phyloP scores from a whole-genome alignment of 2,888 invertebrate genomes.

The Euzetes globulus region DNA sequence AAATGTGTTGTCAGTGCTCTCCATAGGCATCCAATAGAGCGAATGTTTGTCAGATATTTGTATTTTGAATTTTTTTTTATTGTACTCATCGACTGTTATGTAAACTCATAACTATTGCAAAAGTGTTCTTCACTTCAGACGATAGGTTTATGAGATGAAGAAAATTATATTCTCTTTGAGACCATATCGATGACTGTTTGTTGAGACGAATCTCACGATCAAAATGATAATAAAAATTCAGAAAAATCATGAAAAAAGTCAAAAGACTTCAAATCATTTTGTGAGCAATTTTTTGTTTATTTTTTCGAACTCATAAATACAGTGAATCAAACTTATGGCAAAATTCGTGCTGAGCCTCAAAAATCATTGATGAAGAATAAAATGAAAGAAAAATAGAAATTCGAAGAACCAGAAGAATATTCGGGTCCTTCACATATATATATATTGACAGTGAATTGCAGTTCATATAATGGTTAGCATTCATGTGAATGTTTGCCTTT shows the following conservation, averaged over 20 bases:
- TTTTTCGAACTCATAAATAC: neutral
- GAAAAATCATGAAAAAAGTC: too few relatives aligned
- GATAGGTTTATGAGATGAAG: neutral
- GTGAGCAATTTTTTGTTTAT: too few relatives aligned
- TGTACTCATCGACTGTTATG: neutral
- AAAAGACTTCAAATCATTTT: too few relatives aligned
- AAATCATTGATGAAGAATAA: neutral
- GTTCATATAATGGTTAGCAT: neutral
- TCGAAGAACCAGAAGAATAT: neutral
- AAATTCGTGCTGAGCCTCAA: conserved; percentile 1
- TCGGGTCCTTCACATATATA: neutral
- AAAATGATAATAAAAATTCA: too few relatives aligned
- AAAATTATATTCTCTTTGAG: neutral
- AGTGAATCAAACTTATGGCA: neutral
- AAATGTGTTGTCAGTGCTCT: neutral
- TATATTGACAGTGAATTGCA: neutral
- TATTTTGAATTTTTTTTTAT: neutral
- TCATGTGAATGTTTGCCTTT: neutral
- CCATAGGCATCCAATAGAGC: neutral
- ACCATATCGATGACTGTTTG: neutral
- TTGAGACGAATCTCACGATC: too few relatives aligned
- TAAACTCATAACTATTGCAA: conserved; percentile 8
- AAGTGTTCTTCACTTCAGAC: neutral
- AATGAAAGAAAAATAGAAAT: neutral
- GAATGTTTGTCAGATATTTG: neutral